phyloP scores from a whole-genome alignment of 2,888 invertebrate genomes.

The Habrosyne pyritoides region DNA sequence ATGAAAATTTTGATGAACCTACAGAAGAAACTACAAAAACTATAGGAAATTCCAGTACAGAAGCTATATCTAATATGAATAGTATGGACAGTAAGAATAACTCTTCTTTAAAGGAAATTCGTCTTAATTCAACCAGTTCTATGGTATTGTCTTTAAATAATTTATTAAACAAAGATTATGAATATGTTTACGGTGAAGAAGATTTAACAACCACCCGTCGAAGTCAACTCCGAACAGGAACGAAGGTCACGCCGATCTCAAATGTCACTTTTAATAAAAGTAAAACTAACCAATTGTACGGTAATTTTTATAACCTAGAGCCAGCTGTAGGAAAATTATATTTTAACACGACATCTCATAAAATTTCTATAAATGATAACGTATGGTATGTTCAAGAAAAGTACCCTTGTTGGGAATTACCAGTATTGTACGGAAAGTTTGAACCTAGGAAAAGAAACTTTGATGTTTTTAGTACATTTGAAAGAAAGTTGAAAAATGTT shows the following conservation, averaged over 20 bases:
- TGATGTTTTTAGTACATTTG: conserved; percentile 55
- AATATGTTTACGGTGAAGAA: conserved; percentile 16
- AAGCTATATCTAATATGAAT: background rate
- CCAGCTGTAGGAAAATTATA: conserved; percentile 44
- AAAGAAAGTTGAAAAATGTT: conserved; percentile 53
- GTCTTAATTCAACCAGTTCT: background rate
- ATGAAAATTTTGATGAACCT: background rate
- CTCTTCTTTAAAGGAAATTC: background rate
- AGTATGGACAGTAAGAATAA: background rate
- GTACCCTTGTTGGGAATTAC: conserved; percentile 70
- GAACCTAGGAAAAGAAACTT: conserved; percentile 28
- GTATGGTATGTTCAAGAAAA: conserved; percentile 69
- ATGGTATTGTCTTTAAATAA: background rate
- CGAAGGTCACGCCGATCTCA: conserved; percentile 13
- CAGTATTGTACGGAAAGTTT: conserved; percentile 60
- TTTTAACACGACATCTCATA: conserved; percentile 11
- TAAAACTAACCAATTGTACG: conserved; percentile 24
- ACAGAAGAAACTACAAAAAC: background rate
- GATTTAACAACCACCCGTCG: conserved; percentile 8
- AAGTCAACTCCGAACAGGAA: conserved; percentile 2
- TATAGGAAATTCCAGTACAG: background rate
- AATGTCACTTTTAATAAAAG: conserved; percentile 14
- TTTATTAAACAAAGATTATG: conserved; percentile 9
- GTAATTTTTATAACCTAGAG: conserved; percentile 59
- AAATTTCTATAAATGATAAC: conserved; percentile 16